Base-by-base conservation (phyloP, 2,797 vertebrate species). In the Peromyscus nudipes region DNA sequence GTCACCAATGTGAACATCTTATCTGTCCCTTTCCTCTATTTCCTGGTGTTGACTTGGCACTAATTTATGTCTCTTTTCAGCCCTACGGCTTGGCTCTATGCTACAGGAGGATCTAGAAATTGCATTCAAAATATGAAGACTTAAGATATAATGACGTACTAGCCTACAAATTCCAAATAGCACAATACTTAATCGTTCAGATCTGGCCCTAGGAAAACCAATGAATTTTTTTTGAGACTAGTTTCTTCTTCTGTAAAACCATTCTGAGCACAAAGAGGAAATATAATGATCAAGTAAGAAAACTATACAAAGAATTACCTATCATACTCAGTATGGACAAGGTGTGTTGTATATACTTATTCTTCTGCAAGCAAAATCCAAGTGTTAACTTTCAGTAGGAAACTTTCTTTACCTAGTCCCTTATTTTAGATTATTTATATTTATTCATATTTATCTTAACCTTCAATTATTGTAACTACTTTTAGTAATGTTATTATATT, bases 1-100 rank as follows among this genome's bases (percentile, higher is more conserved):
- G 86, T 79, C 55, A 96, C 57, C 81, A 95, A 60, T 37, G 17
- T 69, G 82, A 91, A 71, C 55, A 94, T 96, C 89, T 34, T 34
- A 60, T 55, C 27, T 96, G 40, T 69, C 75, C 90, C 46, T 91
- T 88, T 67, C 43, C 5, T 81, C 55, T 14, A 12, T 85, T 87
- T 73, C 49, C 49, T 92, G 37, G n/a, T 86, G 40, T 11, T 77
- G 76, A 93, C 43, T 34, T 62, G 69, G 94, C 67, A 73, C 40
- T 31, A 71, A 29, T 62, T 55, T 87, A 62, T 81, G 49, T 87
- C 65, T 93, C 4, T 77, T 91, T 43, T 49, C 65, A 43, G 67
- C 16, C 16, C 34, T 86, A 67, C 43, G 29, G 34, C 49, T 92
- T 92, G 81, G 57, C 52, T 92, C 94, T 77, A 95, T 16, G 17